A percentile compares a stretch with the other conserved stretches of the same genome.
Evolutionary conservation across 2,797 vertebrate species (phyloP).

Genomic region (Trematomus bernacchii): DNA sequence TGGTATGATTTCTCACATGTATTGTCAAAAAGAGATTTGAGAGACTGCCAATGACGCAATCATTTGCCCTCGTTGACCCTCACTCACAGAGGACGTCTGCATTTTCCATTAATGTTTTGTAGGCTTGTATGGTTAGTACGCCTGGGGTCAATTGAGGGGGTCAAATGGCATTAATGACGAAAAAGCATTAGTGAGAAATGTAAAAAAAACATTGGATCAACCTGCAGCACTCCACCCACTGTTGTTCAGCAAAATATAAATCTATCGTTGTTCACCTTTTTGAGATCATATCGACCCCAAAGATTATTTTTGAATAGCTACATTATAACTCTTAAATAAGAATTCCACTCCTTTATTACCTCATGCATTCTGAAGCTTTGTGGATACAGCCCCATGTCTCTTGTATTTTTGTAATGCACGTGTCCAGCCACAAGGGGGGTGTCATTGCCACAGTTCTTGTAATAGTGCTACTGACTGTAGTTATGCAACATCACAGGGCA

Average conservation of each 20-base stretch:
- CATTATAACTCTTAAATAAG: neutral
- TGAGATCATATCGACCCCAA: neutral
- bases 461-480: conserved; percentile 15
- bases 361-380: neutral
- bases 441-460: conserved; percentile 29
- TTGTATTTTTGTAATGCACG: conserved; percentile 58
- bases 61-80: conserved; percentile 4
- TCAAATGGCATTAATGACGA: conserved; percentile 25
- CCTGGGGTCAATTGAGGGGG: conserved; percentile 12
- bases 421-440: conserved; percentile 66
- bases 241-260: neutral
- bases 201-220: neutral
- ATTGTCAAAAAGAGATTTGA: conserved; percentile 26
- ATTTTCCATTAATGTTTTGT: conserved; percentile 46
- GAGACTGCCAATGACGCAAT: conserved; percentile 36
- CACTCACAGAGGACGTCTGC: conserved; percentile 10
- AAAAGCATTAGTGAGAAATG: conserved; percentile 21
- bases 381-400: neutral
- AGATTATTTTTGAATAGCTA: neutral
- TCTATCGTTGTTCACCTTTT: neutral
- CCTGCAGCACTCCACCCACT: neutral
- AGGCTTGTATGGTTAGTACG: neutral
- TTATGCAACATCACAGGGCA: conserved; percentile 21
- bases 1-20: conserved; percentile 36
- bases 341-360: conserved; percentile 9